Percentiles rank a stretch among this genome's conserved stretches.
phyloP scores from a whole-genome alignment of 2,113 vertebrate species.

The Leptosomus discolor region DNA sequence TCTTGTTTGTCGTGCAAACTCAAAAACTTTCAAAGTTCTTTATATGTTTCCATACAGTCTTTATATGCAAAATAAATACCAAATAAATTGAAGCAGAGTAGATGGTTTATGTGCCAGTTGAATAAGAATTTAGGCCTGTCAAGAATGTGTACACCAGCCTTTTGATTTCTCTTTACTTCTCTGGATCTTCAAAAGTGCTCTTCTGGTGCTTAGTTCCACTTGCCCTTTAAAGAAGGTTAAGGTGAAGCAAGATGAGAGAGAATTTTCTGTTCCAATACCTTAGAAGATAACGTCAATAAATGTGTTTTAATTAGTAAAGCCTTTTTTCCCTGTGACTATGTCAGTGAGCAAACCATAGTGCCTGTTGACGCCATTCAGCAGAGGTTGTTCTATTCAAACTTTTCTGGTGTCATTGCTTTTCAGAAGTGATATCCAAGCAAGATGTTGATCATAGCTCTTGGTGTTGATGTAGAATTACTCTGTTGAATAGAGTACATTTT shows the following conservation, averaged over 20 bases:
- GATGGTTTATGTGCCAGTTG: neutral
- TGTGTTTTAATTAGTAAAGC: neutral
- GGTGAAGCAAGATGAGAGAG: neutral
- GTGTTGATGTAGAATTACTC: neutral
- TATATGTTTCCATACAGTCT: neutral
- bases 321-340: neutral
- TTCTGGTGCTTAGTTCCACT: neutral
- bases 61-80: neutral
- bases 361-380: neutral
- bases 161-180: neutral
- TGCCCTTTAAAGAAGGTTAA: neutral
- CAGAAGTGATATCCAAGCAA: neutral
- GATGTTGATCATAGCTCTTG: neutral
- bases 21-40: neutral
- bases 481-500: neutral
- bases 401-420: neutral
- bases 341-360: neutral
- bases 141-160: neutral
- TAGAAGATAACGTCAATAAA: neutral
- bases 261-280: neutral
- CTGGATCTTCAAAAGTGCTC: neutral
- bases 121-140: neutral
- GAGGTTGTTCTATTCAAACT: neutral
- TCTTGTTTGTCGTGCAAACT: neutral
- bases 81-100: neutral